Evolutionary conservation across 2,113 vertebrate genomes (phyloP).

Genomic region (Leptobrachium ailaonicum): DNA sequence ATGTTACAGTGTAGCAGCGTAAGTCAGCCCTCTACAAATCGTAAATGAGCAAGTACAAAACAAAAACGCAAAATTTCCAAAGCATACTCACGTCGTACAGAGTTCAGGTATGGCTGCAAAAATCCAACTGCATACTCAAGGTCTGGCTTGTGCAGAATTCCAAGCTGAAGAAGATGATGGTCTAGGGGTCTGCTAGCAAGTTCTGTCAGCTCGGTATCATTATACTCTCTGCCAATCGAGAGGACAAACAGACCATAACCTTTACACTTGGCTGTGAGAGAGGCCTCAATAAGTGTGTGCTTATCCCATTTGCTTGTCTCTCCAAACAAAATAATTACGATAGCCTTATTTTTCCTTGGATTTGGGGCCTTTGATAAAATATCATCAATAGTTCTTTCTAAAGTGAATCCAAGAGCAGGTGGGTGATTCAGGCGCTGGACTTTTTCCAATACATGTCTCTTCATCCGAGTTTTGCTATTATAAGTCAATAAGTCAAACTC

Average conservation of each 20-base stretch:
- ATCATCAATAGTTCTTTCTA: slow-evolving; percentile 60
- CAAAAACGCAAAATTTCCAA: neutral
- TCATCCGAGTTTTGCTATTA: slow-evolving; percentile 52
- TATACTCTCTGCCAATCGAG: slow-evolving; percentile 58
- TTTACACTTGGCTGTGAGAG: slow-evolving; percentile 64
- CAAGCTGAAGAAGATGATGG: slow-evolving; percentile 64
- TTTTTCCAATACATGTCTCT: slow-evolving; percentile 52
- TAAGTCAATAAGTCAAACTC: slow-evolving; percentile 65
- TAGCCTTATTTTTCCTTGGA: slow-evolving; percentile 56
- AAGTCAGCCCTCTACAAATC: too few species aligned
- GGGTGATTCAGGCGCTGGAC: slow-evolving; percentile 52
- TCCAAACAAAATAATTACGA: slow-evolving; percentile 63
- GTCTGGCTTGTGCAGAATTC: slow-evolving; percentile 60
- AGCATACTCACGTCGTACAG: slow-evolving; percentile 64
- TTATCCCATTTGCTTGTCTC: slow-evolving; percentile 58
- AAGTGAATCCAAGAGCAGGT: slow-evolving; percentile 52
- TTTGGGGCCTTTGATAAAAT: slow-evolving; percentile 55
- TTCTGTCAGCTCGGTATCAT: slow-evolving; percentile 56
- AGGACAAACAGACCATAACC: slow-evolving; percentile 65
- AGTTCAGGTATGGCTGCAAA: slow-evolving; percentile 57
- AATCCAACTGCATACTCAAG: slow-evolving; percentile 61
- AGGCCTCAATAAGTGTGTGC: slow-evolving; percentile 51
- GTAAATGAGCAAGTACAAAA: neutral
- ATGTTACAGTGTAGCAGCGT: too few species aligned
- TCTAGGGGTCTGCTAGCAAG: slow-evolving; percentile 62